phyloP scores from a whole-genome alignment of 2,888 invertebrate genomes.

The Sesamia inferens region DNA sequence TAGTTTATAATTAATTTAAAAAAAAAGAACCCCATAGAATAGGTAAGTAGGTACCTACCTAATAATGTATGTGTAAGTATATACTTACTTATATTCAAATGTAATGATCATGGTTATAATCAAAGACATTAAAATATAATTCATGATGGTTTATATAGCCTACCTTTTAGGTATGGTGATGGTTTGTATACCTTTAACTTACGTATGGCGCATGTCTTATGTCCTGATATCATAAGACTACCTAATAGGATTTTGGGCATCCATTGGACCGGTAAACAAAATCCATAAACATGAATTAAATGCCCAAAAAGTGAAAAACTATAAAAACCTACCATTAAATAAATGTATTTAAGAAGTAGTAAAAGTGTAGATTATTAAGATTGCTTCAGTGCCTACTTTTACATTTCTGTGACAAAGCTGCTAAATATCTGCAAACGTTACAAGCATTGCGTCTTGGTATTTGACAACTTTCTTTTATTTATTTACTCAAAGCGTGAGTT shows the following conservation, averaged over 20 bases:
- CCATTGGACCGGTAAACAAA: background rate
- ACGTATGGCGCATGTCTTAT: background rate
- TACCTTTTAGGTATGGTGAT: too few relatives aligned
- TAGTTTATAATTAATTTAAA: too few relatives aligned
- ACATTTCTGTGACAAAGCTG: background rate
- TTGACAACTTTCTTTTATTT: conserved; percentile 59
- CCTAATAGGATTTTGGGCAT: background rate
- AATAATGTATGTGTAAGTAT: too few relatives aligned
- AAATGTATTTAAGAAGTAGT: background rate
- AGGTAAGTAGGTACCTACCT: too few relatives aligned
- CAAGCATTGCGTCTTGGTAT: conserved; percentile 34
- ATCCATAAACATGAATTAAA: background rate
- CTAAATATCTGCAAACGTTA: conserved; percentile 27
- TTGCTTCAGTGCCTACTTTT: background rate
- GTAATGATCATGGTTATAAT: background rate
- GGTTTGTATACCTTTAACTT: background rate
- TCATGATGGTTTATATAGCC: too few relatives aligned
- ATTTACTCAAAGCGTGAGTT: conserved; percentile 44
- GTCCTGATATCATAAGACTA: background rate
- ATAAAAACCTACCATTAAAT: background rate
- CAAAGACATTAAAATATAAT: too few relatives aligned
- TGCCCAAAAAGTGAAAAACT: background rate
- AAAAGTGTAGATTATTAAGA: background rate
- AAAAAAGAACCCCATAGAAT: too few relatives aligned
- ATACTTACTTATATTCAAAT: background rate